Evolutionary conservation across 2,113 vertebrate species (phyloP), one percentile per base, ranked within the genome.

Genomic region (Hippocampus comes): DNA sequence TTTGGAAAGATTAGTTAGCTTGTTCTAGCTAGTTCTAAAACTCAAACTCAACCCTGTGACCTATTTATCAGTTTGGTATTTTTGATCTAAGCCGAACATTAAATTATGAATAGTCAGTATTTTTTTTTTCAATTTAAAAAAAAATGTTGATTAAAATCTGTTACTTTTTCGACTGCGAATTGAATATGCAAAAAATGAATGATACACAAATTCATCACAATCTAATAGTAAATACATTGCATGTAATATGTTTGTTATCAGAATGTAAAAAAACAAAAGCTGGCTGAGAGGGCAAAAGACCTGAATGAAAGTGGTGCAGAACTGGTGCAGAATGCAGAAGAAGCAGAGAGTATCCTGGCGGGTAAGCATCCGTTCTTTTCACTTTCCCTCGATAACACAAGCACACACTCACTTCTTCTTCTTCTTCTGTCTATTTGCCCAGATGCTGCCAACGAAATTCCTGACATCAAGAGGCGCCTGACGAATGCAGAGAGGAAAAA

Each of bases 201-300:
- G 17, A 20, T 48, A 15, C 15, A 4, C 2, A 56, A 56, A 56
- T 56, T 56, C 1, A 23, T 56, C 53, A n/a, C 10, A n/a, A 18
- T 51, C 7, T 21, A 12, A 48, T 48, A 17, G 4, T 15, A 48
- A 56, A 23, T 23, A n/a, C 53, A n/a, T 23, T 23, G n/a, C 21
- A 63, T 70, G 2, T 10, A 64, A 69, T 63, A 61, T 61, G 0
- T 0, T 0, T 53, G 17, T 72, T 23, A 68, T 63, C 66, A 99
- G 97, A 93, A 89, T 63, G 91, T 97, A 68, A 91, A 86, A 80
- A 90, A 86, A 42, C 91, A 94, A 82, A 90, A 94, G 25, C 86
- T 99, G 20, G 78, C 90, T 61, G 75, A 92, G 84, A 95, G 87
- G 90, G 95, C 94, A 8, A 89, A 92, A 78, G 80, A 78, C 8